Evolutionary conservation across 2,113 vertebrate species (phyloP).

Genomic region (Orthonyx spaldingii): DNA sequence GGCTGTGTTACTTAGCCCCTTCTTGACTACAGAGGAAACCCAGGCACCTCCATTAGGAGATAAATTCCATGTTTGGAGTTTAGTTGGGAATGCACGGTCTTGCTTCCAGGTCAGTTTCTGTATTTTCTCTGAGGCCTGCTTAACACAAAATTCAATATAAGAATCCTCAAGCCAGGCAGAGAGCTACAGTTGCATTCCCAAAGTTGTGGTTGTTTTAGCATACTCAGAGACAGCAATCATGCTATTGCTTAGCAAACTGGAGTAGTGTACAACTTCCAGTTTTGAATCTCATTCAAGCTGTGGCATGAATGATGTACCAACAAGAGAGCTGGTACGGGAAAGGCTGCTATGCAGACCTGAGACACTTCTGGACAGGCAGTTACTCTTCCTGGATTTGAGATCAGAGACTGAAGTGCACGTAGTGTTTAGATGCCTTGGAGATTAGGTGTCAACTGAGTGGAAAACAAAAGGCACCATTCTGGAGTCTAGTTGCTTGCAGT

Average conservation of each 20-base stretch:
- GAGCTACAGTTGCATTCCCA: neutral
- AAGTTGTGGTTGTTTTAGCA: neutral
- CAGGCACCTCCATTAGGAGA: neutral
- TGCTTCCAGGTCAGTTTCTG: neutral
- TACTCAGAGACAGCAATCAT: rapidly evolving
- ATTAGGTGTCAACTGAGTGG: neutral
- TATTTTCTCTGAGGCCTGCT: neutral
- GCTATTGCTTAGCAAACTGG: neutral
- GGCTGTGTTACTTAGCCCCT: neutral
- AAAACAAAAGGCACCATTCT: neutral
- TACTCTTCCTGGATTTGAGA: neutral
- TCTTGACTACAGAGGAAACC: neutral
- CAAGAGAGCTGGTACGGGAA: neutral
- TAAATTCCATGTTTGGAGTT: neutral
- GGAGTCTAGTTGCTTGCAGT: neutral
- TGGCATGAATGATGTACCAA: neutral
- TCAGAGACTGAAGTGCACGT: neutral
- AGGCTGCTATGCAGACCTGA: neutral
- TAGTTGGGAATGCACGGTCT: neutral
- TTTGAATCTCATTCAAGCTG: neutral
- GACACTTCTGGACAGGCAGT: neutral
- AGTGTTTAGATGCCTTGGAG: neutral
- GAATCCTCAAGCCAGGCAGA: neutral
- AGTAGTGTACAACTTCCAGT: neutral
- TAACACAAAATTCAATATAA: neutral